phyloP scores from a whole-genome alignment of 2,113 vertebrate genomes.

The Lota lota region DNA sequence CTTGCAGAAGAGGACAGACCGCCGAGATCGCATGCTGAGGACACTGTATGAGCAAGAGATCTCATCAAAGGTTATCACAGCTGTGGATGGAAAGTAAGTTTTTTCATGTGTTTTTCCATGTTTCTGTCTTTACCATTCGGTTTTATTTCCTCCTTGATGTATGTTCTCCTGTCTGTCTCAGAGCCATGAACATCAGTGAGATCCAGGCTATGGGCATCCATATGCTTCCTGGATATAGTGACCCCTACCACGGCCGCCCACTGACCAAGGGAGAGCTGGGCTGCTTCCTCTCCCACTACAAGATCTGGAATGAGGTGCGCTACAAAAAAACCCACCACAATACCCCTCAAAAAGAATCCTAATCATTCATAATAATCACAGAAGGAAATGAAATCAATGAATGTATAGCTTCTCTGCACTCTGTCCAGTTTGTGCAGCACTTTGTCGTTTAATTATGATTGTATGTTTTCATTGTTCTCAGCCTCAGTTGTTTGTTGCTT shows the following conservation, averaged over 20 bases:
- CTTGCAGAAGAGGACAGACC: conserved; percentile 76
- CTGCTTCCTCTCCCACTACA: conserved; percentile 91
- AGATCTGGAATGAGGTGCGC: conserved; percentile 87
- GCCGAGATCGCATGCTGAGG: conserved; percentile 80
- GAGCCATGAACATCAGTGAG: conserved; percentile 85
- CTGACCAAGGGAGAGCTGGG: conserved; percentile 90
- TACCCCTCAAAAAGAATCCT: too few relatives aligned
- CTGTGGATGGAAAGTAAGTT: conserved; percentile 88
- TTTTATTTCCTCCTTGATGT: neutral
- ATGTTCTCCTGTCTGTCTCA: conserved; percentile 35
- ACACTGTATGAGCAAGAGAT: conserved; percentile 79
- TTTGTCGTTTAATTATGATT: neutral
- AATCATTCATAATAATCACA: too few relatives aligned
- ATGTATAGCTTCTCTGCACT: too few relatives aligned
- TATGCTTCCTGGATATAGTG: conserved; percentile 90
- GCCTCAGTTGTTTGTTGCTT: too few relatives aligned
- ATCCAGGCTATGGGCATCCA: conserved; percentile 80
- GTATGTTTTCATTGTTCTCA: neutral
- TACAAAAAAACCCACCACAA: neutral
- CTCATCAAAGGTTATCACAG: conserved; percentile 74
- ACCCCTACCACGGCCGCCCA: conserved; percentile 87
- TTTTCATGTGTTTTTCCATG: neutral
- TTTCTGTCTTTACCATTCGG: neutral
- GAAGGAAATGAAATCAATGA: neutral
- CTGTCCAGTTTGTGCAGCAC: neutral